Evolutionary conservation across 2,888 invertebrate species (phyloP).

Genomic region (Cataglyphis altisquamis): DNA sequence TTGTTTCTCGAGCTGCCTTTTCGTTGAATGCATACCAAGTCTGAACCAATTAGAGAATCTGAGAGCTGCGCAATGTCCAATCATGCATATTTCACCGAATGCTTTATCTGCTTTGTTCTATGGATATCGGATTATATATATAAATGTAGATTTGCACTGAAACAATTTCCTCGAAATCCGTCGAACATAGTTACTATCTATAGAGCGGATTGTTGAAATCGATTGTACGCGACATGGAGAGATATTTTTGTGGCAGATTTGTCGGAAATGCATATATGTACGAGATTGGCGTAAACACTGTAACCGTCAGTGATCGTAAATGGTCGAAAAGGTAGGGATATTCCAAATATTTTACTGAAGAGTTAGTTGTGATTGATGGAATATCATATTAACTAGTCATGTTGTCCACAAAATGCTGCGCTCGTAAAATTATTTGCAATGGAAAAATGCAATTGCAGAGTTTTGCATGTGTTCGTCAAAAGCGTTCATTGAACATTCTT

Average conservation of each 20-base stretch:
- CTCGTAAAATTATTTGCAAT: not conserved
- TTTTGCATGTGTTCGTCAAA: not conserved
- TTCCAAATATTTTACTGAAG: slow-evolving; percentile 60
- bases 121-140: slow-evolving; percentile 38
- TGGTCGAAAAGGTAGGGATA: slow-evolving; percentile 35
- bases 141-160: slow-evolving; percentile 31
- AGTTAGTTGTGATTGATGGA: slow-evolving; percentile 73
- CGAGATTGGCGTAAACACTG: slow-evolving; percentile 44
- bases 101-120: slow-evolving; percentile 45
- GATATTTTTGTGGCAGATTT: not conserved
- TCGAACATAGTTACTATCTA: slow-evolving; percentile 15
- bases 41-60: slow-evolving; percentile 34
- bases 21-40: not conserved
- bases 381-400: slow-evolving; percentile 57
- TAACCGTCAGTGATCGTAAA: slow-evolving; percentile 10
- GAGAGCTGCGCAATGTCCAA: slow-evolving; percentile 7
- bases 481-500: slow-evolving; percentile 2
- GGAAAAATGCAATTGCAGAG: slow-evolving; percentile 25
- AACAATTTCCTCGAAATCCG: slow-evolving; percentile 46
- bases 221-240: not conserved
- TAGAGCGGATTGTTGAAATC: not conserved
- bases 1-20: slow-evolving; percentile 12
- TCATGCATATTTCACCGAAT: slow-evolving; percentile 32
- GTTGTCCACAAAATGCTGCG: slow-evolving; percentile 17
- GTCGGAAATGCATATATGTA: not conserved